A percentile compares a stretch with the other conserved stretches of the same genome.
Conservation (phyloP, 2,797 vertebrate genomes). For the Clarias laeviceps region DNA sequence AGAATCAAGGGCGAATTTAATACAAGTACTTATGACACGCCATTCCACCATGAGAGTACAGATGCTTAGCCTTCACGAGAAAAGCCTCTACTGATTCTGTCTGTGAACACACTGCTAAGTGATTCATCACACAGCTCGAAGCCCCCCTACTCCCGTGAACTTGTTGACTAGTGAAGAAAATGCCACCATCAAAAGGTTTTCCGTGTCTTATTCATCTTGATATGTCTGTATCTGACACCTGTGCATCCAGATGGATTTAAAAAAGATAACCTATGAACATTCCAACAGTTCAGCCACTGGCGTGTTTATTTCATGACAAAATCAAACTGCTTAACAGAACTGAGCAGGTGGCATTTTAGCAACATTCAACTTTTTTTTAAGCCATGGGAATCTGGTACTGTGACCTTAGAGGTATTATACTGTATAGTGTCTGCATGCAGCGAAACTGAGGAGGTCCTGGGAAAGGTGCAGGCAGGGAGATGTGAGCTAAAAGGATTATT, state of each 20-base stretch:
- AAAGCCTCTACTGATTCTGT: slow-evolving; percentile 41
- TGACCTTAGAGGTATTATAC: neutral
- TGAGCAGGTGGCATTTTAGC: neutral
- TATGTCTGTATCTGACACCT: slow-evolving; percentile 19
- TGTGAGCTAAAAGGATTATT: slow-evolving; percentile 26
- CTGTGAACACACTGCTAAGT: slow-evolving; percentile 9
- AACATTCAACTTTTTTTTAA: neutral
- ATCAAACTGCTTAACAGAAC: neutral
- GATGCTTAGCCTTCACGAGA: slow-evolving; percentile 52
- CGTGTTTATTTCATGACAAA: neutral
- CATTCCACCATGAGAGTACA: slow-evolving; percentile 22
- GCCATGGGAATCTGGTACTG: neutral
- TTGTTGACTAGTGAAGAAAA: slow-evolving; percentile 40
- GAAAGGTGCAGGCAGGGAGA: neutral
- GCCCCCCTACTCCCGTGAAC: slow-evolving; percentile 18
- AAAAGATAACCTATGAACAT: slow-evolving; percentile 26
- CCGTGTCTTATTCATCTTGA: slow-evolving; percentile 46
- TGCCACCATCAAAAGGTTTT: slow-evolving; percentile 41
- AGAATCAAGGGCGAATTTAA: slow-evolving; percentile 48
- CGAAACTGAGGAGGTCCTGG: slow-evolving; percentile 1
- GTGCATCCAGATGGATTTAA: neutral
- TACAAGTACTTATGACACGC: slow-evolving; percentile 36
- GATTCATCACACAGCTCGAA: slow-evolving; percentile 41
- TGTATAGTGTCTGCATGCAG: neutral
- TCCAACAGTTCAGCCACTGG: neutral